These are phyloP conservation scores for Anser brachyrhynchus DNA, from an alignment of 2,113 vertebrate genomes.

Conservation along the genomic window DNA sequence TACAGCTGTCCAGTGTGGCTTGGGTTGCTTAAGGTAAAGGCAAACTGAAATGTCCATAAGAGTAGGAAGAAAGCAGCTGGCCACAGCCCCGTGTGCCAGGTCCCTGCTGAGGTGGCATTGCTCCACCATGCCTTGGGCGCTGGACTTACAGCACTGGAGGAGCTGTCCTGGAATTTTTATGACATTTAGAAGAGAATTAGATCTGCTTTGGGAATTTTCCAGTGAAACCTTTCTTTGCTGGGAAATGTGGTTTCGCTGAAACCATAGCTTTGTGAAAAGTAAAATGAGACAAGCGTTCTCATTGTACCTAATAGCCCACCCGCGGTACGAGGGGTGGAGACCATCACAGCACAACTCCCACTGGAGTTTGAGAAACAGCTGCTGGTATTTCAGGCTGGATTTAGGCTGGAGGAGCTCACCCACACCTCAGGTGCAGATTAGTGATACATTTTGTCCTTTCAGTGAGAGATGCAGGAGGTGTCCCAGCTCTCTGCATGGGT, in stretches of 20 bases:
- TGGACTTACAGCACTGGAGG: neutral
- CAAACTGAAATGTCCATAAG: neutral
- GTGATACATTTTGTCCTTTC: neutral
- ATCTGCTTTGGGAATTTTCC: slow-evolving; percentile 3
- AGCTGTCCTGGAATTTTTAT: slow-evolving; percentile 9
- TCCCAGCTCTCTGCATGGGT: neutral
- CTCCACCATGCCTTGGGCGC: neutral
- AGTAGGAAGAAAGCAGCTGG: neutral
- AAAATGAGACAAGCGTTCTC: neutral
- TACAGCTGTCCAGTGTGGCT: neutral
- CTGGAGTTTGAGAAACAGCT: neutral
- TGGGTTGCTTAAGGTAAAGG: slow-evolving; percentile 28
- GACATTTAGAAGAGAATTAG: neutral
- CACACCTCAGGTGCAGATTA: neutral
- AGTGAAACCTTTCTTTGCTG: neutral
- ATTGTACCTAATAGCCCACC: neutral
- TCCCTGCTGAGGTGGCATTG: slow-evolving; percentile 9
- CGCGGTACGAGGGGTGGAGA: neutral
- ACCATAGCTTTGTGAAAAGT: neutral
- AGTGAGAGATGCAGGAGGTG: neutral
- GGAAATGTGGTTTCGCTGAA: neutral
- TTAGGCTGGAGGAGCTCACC: neutral
- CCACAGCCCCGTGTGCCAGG: neutral
- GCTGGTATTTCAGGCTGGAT: neutral
- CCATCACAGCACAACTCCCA: neutral